Base-by-base conservation (phyloP, 2,113 vertebrate species). In the Gracilinanus agilis region DNA sequence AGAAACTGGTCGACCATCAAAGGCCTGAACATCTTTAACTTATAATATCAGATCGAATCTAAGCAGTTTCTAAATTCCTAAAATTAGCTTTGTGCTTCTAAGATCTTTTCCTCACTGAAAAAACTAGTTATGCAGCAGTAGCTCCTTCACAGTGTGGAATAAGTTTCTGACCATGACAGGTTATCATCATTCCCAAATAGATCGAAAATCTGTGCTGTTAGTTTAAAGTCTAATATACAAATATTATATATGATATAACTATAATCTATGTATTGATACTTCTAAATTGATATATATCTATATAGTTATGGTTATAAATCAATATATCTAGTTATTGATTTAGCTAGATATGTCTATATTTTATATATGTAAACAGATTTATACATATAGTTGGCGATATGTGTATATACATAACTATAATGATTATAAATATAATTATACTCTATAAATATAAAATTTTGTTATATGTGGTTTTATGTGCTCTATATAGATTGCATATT, bases 41-140 rank as follows among this genome's bases (percentile, higher is more conserved):
- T 1, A 55, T 8, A 0, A 7, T 0, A 24, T 34, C 12, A 0
- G 27, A 58, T 34, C 23, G 0, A 83, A 44, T 25, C 8, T 56
- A n/a, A 0, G 83, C 27, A 0, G 10, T 24, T 44, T 34, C 55
- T 11, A 1, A 8, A 9, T 24, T 92, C 40, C 24, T 54, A 8
- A 3, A 0, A 1, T 3, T 27, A 55, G 21, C 24, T 53, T 27
- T 23, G 19, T 0, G 9, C 56, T 3, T 49, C 44, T 19, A 11
- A 12, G 53, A 19, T 4, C 5, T 3, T 12, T 7, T 54, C 9
- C 21, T 54, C 6, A 11, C 0, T 49, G 49, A 34, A 25, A 83
- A 83, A 83, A 2, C 6, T 40, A 83, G 61, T 4, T 83, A 83
- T 83, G 16, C 19, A 21, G 40, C 40, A 40, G 1, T 83, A 40